phyloP scores from a whole-genome alignment of 2,797 vertebrate species.

The Australoheros facetus region DNA sequence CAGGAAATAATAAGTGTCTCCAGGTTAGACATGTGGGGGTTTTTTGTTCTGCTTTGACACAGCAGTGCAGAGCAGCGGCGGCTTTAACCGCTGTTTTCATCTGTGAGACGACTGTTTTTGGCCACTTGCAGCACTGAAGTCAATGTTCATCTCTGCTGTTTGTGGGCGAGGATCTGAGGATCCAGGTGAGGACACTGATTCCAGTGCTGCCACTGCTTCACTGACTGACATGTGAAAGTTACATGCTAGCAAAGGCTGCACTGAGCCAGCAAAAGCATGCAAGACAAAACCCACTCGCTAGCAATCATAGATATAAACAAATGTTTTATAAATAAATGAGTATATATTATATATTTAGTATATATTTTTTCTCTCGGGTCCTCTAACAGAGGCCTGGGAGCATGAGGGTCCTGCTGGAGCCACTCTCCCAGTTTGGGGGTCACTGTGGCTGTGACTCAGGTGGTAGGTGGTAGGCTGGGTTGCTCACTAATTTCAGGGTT shows the following conservation, averaged over 20 bases:
- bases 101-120: background rate
- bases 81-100: background rate
- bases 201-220: background rate
- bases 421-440: too few species aligned
- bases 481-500: background rate
- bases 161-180: background rate
- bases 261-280: background rate
- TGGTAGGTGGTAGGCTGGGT: background rate
- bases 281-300: background rate
- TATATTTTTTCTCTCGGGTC: too few species aligned
- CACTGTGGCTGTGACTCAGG: background rate
- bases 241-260: background rate
- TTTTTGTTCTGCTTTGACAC: fast-evolving
- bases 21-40: fast-evolving
- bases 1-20: background rate
- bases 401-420: too few species aligned
- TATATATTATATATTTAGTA: too few species aligned
- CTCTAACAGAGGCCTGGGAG: too few species aligned
- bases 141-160: fast-evolving
- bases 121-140: background rate
- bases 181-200: background rate
- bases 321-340: too few species aligned
- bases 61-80: fast-evolving
- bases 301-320: background rate
- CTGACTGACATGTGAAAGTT: background rate